Conservation (phyloP, 2,113 vertebrate genomes). For the Salvelinus alpinus region DNA sequence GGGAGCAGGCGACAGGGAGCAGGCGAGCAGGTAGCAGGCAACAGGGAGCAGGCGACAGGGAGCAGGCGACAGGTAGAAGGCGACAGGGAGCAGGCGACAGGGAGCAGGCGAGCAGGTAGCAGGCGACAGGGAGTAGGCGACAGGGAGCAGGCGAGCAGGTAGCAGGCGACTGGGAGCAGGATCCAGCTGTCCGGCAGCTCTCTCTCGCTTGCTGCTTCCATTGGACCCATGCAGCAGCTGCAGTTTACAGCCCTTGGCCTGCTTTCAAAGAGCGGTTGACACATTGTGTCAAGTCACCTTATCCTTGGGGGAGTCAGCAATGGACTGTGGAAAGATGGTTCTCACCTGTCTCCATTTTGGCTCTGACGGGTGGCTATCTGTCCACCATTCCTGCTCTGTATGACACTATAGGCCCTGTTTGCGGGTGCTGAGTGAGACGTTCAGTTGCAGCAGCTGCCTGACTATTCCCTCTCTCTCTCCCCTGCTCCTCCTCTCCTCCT, state of each 20-base stretch:
- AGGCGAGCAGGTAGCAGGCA: too few relatives aligned
- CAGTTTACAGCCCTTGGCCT: constrained; percentile 63
- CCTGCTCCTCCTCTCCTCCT: neutral
- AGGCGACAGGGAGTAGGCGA: too few relatives aligned
- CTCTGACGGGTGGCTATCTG: constrained; percentile 81
- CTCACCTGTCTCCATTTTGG: constrained; percentile 80
- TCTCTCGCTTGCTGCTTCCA: constrained; percentile 3
- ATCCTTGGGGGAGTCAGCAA: constrained; percentile 82
- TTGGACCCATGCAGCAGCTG: constrained; percentile 67
- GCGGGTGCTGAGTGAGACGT: constrained; percentile 64
- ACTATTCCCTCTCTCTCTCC: constrained; percentile 44
- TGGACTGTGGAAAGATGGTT: constrained; percentile 81
- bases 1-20: too few relatives aligned
- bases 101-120: too few relatives aligned
- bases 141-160: too few relatives aligned
- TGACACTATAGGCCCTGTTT: constrained; percentile 70
- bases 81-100: too few relatives aligned
- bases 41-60: too few relatives aligned
- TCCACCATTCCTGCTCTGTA: constrained; percentile 67
- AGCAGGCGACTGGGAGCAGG: neutral
- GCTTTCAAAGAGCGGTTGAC: constrained; percentile 67
- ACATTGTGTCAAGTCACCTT: constrained; percentile 83
- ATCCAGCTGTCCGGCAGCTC: constrained; percentile 7
- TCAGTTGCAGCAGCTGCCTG: constrained; percentile 57
- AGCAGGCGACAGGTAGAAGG: too few relatives aligned